Percentiles rank a stretch among this genome's conserved stretches.
Conservation (phyloP, 2,797 vertebrate genomes). For the Rhinoraja longicauda region DNA sequence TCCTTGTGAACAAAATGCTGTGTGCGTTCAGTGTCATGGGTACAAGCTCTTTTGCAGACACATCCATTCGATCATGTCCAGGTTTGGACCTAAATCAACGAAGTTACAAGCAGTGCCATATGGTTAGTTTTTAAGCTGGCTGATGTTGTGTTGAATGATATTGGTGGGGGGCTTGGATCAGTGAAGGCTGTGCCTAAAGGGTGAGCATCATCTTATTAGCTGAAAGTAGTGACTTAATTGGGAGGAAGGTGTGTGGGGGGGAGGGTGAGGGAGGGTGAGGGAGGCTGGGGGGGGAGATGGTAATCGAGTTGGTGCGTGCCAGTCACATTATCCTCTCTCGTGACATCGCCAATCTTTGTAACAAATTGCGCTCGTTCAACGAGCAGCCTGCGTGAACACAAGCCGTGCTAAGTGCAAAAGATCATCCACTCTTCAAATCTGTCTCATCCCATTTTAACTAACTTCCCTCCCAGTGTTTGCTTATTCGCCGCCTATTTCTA, state of each 20-base stretch:
- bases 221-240: conserved; percentile 38
- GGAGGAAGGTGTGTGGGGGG: conserved; percentile 38
- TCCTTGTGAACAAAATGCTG: neutral
- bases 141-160: conserved; percentile 64
- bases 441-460: conserved; percentile 21
- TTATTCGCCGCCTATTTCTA: neutral
- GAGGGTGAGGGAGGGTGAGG: conserved; percentile 55
- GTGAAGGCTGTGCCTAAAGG: conserved; percentile 61
- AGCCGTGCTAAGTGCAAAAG: conserved; percentile 22
- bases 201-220: conserved; percentile 47
- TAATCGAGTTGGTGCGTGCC: conserved; percentile 45
- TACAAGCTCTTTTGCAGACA: conserved; percentile 53
- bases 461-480: neutral
- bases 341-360: conserved; percentile 37
- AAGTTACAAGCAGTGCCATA: conserved; percentile 59
- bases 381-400: neutral
- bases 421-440: conserved; percentile 34
- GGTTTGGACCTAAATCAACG: conserved; percentile 54
- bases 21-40: conserved; percentile 49
- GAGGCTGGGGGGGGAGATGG: conserved; percentile 42
- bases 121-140: conserved; percentile 67
- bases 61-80: conserved; percentile 60
- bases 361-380: conserved; percentile 36
- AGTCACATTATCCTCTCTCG: conserved; percentile 35
- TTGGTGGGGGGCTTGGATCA: conserved; percentile 52